phyloP scores from a whole-genome alignment of 35 echinoderm and acorn worm genomes.

The Apostichopus parvimensis region DNA sequence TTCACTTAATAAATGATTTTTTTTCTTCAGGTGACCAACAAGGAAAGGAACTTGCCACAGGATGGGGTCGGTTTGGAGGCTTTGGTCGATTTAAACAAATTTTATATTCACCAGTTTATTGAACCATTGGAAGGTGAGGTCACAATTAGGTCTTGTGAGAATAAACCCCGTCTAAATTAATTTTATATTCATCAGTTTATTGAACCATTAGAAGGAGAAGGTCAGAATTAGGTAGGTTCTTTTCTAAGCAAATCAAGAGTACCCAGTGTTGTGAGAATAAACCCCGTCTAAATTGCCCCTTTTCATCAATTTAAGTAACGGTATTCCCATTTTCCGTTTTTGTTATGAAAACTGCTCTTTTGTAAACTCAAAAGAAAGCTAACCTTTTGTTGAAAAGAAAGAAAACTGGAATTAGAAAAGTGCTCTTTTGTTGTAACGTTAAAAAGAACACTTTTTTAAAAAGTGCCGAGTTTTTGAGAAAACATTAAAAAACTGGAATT shows the following conservation, averaged over 20 bases:
- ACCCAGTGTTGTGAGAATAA: background rate
- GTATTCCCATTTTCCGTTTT: no score
- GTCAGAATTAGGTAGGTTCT: no score
- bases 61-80: background rate
- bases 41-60: background rate
- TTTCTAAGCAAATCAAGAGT: no score
- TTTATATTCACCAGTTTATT: slow-evolving; percentile 14
- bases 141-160: background rate
- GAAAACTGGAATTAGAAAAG: no score
- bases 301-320: no score
- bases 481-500: no score
- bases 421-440: no score
- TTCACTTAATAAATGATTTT: background rate
- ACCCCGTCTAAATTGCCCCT: background rate
- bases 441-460: no score
- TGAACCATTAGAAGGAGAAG: background rate
- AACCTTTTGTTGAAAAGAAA: no score
- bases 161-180: background rate
- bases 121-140: slow-evolving; percentile 1
- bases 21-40: background rate
- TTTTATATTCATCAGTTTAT: slow-evolving; percentile 17
- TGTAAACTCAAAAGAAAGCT: no score
- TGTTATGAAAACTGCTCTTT: no score
- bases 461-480: no score
- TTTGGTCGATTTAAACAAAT: background rate